phyloP scores from a whole-genome alignment of 2,113 vertebrate species.

The Cyprinus carpio region DNA sequence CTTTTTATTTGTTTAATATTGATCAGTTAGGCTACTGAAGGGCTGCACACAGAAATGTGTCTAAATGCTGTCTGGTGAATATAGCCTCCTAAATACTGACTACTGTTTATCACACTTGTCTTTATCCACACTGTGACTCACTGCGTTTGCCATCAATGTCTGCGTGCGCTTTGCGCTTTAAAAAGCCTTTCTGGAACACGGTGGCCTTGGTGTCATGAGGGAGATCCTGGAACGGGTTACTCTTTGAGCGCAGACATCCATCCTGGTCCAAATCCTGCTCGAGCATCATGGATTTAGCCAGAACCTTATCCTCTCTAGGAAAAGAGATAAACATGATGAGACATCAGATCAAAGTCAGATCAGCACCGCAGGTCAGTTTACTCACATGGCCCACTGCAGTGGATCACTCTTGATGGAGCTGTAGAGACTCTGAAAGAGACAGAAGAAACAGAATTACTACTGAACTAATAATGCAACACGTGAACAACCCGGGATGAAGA shows the following conservation, averaged over 20 bases:
- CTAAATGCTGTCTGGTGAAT: no score
- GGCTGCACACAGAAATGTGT: no score
- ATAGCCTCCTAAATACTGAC: no score
- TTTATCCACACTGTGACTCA: conserved; percentile 67
- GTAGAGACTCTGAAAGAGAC: conserved; percentile 78
- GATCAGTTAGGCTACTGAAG: not conserved
- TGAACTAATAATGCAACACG: not conserved
- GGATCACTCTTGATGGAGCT: conserved; percentile 84
- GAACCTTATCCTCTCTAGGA: conserved; percentile 78
- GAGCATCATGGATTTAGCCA: conserved; percentile 60
- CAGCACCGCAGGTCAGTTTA: conserved; percentile 20
- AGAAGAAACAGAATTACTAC: conserved; percentile 17
- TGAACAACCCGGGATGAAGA: not conserved
- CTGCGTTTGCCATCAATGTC: conserved; percentile 89
- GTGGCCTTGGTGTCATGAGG: conserved; percentile 75
- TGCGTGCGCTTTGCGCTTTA: conserved; percentile 85
- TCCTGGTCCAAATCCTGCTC: conserved; percentile 62
- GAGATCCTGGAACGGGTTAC: conserved; percentile 81
- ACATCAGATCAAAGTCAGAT: not conserved
- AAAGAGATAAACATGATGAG: not conserved
- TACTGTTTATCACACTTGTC: not conserved
- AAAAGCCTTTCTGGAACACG: conserved; percentile 81
- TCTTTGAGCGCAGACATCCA: conserved; percentile 69
- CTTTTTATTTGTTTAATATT: not conserved
- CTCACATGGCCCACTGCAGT: conserved; percentile 85